Base-by-base conservation (phyloP, 2,888 invertebrate species). In the Palloptera scutellata region DNA sequence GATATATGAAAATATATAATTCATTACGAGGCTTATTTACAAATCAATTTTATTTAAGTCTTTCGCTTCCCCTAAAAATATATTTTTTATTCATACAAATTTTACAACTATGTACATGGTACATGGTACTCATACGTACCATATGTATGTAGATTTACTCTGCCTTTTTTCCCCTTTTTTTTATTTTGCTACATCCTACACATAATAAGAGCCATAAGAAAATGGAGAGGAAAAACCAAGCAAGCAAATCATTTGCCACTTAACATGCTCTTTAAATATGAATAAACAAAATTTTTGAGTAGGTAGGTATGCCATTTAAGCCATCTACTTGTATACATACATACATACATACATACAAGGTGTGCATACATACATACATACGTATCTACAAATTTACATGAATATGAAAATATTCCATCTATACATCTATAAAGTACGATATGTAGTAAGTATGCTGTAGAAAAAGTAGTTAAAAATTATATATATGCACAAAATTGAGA, bases 401-500 rank as follows among this genome's bases (percentile, higher is more conserved):
- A 48, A 13, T 12, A 43, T 40, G 17, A 13, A 59, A 30, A 43
- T 15, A 20, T 45, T 19, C 12, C 20, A 19, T 10, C 60, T 63
- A 52, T 19, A 51, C 63, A 54, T 54, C 52, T 45, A n/a, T 61
- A 42, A 60, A 19, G 54, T 51, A 57, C 12, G 17, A 63, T 63
- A 51, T 62, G 43, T 30, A 45, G 40, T 52, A 54, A 17, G 58
- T n/a, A 45, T n/a, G 54, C 40, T 6, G 19, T 51, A 59, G 53
- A 52, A 59, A 45, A 13, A 54, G 61, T 71, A 61, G 64, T 69
- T 69, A 67, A 69, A 69, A 72, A 72, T 72, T 72, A 66, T 64
- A 66, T 30, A 71, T 70, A 73, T 73, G 69, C 73, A 72, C 68
- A 68, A 72, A 74, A 71, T 74, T 72, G 73, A 74, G 72, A 70